Percentiles rank a stretch among this genome's conserved stretches.
Evolutionary conservation across 2,888 invertebrate species (phyloP).

Genomic region (Drosophila testacea): DNA sequence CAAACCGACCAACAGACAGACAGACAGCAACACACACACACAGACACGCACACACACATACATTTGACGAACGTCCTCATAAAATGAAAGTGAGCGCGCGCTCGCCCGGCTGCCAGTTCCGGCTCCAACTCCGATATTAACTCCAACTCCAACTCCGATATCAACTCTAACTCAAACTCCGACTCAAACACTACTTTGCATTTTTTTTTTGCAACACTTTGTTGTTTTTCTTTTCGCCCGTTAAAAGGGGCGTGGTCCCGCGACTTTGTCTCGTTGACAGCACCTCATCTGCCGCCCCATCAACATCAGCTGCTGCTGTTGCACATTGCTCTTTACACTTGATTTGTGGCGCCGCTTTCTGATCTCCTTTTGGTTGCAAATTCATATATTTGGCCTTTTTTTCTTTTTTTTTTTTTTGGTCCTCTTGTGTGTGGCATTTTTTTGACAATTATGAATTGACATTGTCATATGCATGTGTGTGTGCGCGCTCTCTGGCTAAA

Average conservation of each 20-base stretch:
- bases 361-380: slow-evolving; percentile 31
- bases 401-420: slow-evolving; percentile 8
- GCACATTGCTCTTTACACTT: slow-evolving; percentile 38
- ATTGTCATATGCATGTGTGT: slow-evolving; percentile 58
- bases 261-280: slow-evolving; percentile 25
- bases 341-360: slow-evolving; percentile 53
- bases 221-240: background rate
- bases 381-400: slow-evolving; percentile 33
- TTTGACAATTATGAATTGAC: slow-evolving; percentile 71
- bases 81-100: slow-evolving; percentile 58
- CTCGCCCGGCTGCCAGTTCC: slow-evolving; percentile 19
- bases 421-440: slow-evolving; percentile 26
- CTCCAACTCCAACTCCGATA: background rate
- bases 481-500: slow-evolving; percentile 10
- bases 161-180: background rate
- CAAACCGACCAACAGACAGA: slow-evolving; percentile 4
- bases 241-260: slow-evolving; percentile 46
- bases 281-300: slow-evolving; percentile 41
- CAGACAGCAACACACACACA: background rate
- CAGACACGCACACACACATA: slow-evolving; percentile 6
- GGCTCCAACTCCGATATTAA: slow-evolving; percentile 7
- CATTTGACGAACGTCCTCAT: slow-evolving; percentile 53
- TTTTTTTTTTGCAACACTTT: background rate
- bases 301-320: slow-evolving; percentile 29
- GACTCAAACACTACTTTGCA: background rate